Conservation (phyloP, 2,888 invertebrate species). For the Masnerella sp. region DNA sequence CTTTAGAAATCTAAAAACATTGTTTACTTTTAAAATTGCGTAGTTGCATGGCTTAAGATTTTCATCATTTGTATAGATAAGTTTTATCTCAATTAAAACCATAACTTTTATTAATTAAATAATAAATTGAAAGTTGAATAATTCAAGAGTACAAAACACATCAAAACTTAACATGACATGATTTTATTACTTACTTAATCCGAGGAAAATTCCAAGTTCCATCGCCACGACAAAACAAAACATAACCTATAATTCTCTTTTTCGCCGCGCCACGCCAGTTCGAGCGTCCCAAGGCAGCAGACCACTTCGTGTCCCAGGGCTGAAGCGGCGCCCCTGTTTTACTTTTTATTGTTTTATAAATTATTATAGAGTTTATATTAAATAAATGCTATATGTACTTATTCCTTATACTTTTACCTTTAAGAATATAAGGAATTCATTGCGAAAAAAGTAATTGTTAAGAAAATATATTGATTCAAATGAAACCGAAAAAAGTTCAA, state of each 20-base stretch:
- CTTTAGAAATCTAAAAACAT: not conserved
- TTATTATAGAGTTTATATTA: conserved; percentile 6
- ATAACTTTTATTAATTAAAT: conserved; percentile 1
- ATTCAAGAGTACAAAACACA: not conserved
- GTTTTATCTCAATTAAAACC: conserved; percentile 2
- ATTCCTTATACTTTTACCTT: conserved; percentile 2
- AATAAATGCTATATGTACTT: not conserved
- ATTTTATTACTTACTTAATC: conserved; percentile 8
- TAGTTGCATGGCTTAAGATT: not conserved
- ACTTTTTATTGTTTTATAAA: conserved; percentile 13
- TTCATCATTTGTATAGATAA: not conserved
- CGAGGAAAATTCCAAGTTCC: not conserved
- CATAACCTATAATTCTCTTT: conserved; percentile 3
- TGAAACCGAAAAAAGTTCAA: conserved; percentile 8
- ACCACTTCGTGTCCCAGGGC: conserved; percentile 15
- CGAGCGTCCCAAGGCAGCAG: conserved; percentile 9
- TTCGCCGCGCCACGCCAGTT: conserved; percentile 3
- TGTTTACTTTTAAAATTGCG: not conserved
- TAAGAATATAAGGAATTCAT: not conserved
- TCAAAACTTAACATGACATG: conserved; percentile 2
- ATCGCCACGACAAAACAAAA: conserved; percentile 9
- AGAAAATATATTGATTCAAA: conserved; percentile 5
- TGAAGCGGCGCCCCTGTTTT: conserved; percentile 6
- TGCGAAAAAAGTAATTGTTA: not conserved
- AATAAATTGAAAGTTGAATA: not conserved